Conservation (phyloP, 2,113 vertebrate genomes). For the Manacus vitellinus region DNA sequence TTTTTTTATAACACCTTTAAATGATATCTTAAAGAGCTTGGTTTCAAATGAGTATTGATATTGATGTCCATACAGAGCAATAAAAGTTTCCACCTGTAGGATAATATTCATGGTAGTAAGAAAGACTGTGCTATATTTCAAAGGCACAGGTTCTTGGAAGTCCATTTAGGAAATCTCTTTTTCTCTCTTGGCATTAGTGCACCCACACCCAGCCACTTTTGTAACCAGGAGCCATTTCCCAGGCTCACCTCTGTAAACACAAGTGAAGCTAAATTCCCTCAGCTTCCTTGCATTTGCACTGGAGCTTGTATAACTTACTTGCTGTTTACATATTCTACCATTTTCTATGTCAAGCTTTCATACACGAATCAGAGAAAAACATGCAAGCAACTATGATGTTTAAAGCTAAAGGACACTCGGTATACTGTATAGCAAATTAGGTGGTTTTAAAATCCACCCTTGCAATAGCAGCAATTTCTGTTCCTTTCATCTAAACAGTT, state of each 20-base stretch:
- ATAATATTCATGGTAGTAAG: not conserved
- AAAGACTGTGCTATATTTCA: not conserved
- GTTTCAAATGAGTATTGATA: slow-evolving; percentile 34
- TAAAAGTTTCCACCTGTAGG: not conserved
- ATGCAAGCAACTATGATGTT: not conserved
- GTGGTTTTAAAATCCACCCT: not conserved
- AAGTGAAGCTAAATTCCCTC: not conserved
- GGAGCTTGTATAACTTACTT: not conserved
- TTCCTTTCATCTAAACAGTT: not conserved
- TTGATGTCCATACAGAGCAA: not conserved
- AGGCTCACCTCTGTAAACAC: not conserved
- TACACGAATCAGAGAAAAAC: not conserved
- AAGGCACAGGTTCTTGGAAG: not conserved
- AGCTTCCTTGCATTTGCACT: not conserved
- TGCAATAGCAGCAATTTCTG: not conserved
- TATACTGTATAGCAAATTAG: not conserved
- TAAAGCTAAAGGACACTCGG: not conserved
- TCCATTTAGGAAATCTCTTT: not conserved
- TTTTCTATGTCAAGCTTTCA: not conserved
- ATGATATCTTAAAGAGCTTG: not conserved
- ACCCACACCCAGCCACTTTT: not conserved
- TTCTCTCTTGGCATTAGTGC: not conserved
- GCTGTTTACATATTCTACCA: not conserved
- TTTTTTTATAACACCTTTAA: not conserved
- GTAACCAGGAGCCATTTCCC: not conserved